Base-by-base conservation (phyloP, 1,140 invertebrate species). In the Mycetomoellerius zeteki region DNA sequence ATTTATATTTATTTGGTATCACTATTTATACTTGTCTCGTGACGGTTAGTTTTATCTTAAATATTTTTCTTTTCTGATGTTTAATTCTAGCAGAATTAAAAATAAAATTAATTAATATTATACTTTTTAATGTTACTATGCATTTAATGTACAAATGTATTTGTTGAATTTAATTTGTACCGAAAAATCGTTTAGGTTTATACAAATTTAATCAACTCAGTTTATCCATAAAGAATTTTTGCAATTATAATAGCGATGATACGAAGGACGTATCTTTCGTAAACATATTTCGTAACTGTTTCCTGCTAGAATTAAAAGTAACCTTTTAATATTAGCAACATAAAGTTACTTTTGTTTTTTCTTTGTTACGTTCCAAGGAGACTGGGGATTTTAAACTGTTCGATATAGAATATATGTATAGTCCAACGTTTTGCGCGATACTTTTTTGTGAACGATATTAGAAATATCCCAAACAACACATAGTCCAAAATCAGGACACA, bases 1-100 rank as follows among this genome's bases (percentile, higher is more conserved):
- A 82, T 73, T 62, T 50, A 80, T 76, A 60, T 86, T 78, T 86
- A 89, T 89, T 89, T 69, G 54, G 5, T 27, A 89, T 89, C 24
- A 65, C 12, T 90, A 89, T 89, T 90, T 89, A 86, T 89, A 64
- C 10, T 52, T 72, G n/a, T 75, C 16, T 82, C 14, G 12, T 24
- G n/a, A 73, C 14, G 50, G 19, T 14, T 80, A 10, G 8, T 60
- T 37, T 33, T 33, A 62, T 75, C 5, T 2, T 76, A 47, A 76
- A 89, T 37, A 21, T 19, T 8, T 69, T 27, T 37, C 24, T 50
- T 60, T 75, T 19, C 30, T 33, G 24, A 7, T 81, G 12, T n/a
- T 67, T 69, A 75, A 58, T 56, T 30, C 3, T 27, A 80, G 54
- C 65, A 62, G n/a, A 4, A 24, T 19, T n/a, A 75, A 21, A 58